Evolutionary conservation across 64 coral and sea anemone species (phyloP).

Genomic region (Actinia equina): DNA sequence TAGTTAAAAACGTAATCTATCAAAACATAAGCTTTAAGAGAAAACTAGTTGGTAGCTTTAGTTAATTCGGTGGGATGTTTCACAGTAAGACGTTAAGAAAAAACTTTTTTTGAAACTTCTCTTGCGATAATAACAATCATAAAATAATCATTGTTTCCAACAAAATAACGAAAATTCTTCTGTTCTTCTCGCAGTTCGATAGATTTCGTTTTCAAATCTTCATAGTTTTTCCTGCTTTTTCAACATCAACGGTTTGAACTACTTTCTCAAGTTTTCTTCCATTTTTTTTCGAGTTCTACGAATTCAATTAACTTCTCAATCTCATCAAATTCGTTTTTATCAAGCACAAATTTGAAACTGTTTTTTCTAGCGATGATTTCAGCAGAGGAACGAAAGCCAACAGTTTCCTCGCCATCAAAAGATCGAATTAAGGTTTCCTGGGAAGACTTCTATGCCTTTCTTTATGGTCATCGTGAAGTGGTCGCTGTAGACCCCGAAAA

Average conservation of each 20-base stretch:
- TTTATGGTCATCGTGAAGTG: conserved; percentile 64
- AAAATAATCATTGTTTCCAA: too few species aligned
- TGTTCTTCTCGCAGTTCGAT: too few species aligned
- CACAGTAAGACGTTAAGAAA: too few species aligned
- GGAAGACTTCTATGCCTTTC: conserved; percentile 78
- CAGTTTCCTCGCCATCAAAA: neutral
- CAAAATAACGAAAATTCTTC: too few species aligned
- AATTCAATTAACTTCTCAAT: neutral
- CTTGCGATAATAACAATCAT: too few species aligned
- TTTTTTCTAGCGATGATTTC: conserved; percentile 15
- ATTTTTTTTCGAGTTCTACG: neutral
- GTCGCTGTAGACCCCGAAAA: conserved; percentile 8
- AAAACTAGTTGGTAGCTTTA: too few species aligned
- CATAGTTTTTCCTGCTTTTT: too few species aligned
- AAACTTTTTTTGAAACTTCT: too few species aligned
- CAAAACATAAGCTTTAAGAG: neutral
- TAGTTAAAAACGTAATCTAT: neutral
- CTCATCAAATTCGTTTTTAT: neutral
- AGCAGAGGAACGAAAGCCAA: neutral
- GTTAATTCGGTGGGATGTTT: too few species aligned
- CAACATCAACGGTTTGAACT: too few species aligned
- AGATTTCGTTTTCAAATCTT: too few species aligned
- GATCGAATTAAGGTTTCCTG: conserved; percentile 44
- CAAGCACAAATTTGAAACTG: neutral
- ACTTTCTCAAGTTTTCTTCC: neutral